phyloP scores from a whole-genome alignment of 2,797 vertebrate genomes.

The Remorina albescens region DNA sequence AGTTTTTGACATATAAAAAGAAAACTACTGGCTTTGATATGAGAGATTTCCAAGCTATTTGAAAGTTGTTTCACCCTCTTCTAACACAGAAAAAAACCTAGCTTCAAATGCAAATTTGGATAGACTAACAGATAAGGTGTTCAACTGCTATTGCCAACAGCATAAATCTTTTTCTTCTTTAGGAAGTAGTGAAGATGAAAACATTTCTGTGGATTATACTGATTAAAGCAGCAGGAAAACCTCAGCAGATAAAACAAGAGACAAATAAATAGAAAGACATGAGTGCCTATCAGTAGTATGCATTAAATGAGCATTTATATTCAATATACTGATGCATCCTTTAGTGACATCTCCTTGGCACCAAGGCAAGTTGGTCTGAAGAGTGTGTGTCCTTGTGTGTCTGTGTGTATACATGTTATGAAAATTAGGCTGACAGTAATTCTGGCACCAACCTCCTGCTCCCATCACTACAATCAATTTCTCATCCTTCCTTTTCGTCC shows the following conservation, averaged over 20 bases:
- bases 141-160: neutral
- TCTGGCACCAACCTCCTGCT: conserved; percentile 24
- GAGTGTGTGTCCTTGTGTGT: conserved; percentile 10
- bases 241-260: neutral
- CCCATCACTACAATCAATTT: conserved; percentile 45
- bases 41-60: neutral
- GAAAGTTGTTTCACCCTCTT: conserved; percentile 13
- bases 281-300: neutral
- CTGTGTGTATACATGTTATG: neutral
- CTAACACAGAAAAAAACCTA: neutral
- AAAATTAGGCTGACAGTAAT: conserved; percentile 41
- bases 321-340: conserved; percentile 4
- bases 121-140: neutral
- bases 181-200: neutral
- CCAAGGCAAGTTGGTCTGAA: conserved; percentile 7
- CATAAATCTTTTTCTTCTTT: neutral
- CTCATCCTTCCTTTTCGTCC: conserved; percentile 21
- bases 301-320: neutral
- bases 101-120: conserved; percentile 7
- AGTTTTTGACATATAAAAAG: neutral
- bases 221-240: conserved; percentile 5
- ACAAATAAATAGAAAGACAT: neutral
- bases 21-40: neutral
- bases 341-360: conserved; percentile 14
- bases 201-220: neutral